Conservation (phyloP, 2,113 vertebrate genomes). For the Anolis carolinensis region DNA sequence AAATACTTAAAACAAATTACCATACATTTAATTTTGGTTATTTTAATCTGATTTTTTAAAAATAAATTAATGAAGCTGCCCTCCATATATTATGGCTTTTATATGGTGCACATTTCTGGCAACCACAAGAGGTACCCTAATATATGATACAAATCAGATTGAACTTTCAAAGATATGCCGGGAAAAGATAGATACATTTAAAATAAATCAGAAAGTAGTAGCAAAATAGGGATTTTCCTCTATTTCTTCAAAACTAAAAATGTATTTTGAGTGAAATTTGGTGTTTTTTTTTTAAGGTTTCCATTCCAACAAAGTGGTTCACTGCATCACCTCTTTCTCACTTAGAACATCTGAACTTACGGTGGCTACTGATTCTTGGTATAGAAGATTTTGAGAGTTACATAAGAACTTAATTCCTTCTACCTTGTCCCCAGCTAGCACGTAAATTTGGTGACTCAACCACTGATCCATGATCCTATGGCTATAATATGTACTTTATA, state of each 20-base stretch:
- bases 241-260: not conserved
- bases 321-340: not conserved
- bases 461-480: not conserved
- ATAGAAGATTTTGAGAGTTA: not conserved
- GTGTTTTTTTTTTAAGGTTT: not conserved
- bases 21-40: no score
- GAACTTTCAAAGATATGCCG: no score
- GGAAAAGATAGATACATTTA: not conserved
- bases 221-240: not conserved
- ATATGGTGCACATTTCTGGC: no score
- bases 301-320: not conserved
- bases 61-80: no score
- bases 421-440: not conserved
- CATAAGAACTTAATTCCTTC: not conserved
- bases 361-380: not conserved
- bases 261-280: not conserved
- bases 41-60: no score
- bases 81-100: no score
- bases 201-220: not conserved
- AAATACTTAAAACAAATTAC: no score
- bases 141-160: no score
- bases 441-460: constrained; percentile 3
- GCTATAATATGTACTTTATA: not conserved
- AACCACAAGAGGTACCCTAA: no score
- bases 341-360: not conserved